These are phyloP conservation scores for Diadumene lineata DNA, from an alignment of 92 coral and sea anemone species.

Conservation along the genomic window DNA sequence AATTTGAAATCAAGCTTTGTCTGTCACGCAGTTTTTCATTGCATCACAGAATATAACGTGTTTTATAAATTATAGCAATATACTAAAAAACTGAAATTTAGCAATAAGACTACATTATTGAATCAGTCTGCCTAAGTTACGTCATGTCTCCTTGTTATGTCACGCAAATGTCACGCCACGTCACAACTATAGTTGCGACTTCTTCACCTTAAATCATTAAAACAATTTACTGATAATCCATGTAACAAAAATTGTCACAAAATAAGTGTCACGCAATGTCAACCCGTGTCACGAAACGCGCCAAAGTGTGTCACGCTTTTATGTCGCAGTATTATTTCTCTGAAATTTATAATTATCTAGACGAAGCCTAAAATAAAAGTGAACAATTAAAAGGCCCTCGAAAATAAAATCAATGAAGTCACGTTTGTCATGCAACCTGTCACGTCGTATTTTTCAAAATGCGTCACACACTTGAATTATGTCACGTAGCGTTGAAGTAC, in stretches of 20 bases:
- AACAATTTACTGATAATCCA: too few species aligned
- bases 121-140: too few species aligned
- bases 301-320: background rate
- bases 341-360: too few species aligned
- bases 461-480: background rate
- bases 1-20: too few species aligned
- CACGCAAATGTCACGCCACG: background rate
- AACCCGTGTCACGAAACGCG: background rate
- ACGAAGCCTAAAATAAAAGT: background rate
- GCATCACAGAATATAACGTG: too few species aligned
- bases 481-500: background rate
- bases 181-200: too few species aligned
- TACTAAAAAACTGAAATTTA: too few species aligned
- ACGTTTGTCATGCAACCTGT: background rate
- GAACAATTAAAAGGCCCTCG: background rate
- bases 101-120: too few species aligned
- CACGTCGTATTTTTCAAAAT: background rate
- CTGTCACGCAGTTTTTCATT: too few species aligned
- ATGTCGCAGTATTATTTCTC: background rate
- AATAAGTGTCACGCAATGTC: slow-evolving; percentile 2
- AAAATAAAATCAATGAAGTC: background rate
- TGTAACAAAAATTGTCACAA: too few species aligned
- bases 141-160: background rate
- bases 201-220: too few species aligned
- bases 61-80: too few species aligned